phyloP scores from a whole-genome alignment of 2,113 vertebrate species.

The Datnioides undecimradiatus region DNA sequence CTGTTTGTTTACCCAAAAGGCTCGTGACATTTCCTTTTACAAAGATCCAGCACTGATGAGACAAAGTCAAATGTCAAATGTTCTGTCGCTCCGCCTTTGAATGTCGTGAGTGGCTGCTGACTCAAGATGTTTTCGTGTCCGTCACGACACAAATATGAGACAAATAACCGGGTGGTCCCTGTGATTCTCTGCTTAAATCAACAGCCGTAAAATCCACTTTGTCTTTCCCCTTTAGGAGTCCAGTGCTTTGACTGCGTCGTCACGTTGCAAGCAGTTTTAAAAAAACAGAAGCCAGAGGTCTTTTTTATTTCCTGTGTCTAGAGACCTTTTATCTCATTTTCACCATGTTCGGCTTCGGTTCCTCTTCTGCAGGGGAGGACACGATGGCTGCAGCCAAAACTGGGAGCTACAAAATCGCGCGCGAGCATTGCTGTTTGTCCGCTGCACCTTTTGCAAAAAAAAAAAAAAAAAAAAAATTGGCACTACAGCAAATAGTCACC shows the following conservation, averaged over 20 bases:
- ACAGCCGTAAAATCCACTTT: slow-evolving; percentile 15
- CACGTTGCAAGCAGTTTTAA: slow-evolving; percentile 56
- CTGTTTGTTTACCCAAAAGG: slow-evolving; percentile 62
- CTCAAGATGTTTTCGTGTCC: slow-evolving; percentile 9
- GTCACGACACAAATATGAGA: slow-evolving; percentile 11
- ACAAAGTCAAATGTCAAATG: slow-evolving; percentile 58
- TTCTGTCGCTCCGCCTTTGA: slow-evolving; percentile 34
- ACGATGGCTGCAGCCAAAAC: slow-evolving; percentile 11
- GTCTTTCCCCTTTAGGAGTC: neutral
- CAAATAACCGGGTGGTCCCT: slow-evolving; percentile 16
- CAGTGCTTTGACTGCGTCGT: slow-evolving; percentile 28
- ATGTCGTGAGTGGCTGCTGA: slow-evolving; percentile 27
- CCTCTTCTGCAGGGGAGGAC: slow-evolving; percentile 10
- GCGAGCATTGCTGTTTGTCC: neutral
- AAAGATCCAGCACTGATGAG: slow-evolving; percentile 68
- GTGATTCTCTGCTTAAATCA: slow-evolving; percentile 28
- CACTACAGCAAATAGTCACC: slow-evolving; percentile 7
- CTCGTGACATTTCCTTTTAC: slow-evolving; percentile 56
- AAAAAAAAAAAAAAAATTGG: too few species aligned
- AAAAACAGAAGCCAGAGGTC: slow-evolving; percentile 44
- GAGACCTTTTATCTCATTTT: slow-evolving; percentile 19
- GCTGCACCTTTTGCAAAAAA: neutral
- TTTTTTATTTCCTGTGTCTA: neutral
- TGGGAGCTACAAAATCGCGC: slow-evolving; percentile 12
- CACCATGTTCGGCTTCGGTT: slow-evolving; percentile 11